These are phyloP conservation scores for Isotomurus palustris DNA, from an alignment of 2,888 invertebrate genomes.

Conservation along the genomic window DNA sequence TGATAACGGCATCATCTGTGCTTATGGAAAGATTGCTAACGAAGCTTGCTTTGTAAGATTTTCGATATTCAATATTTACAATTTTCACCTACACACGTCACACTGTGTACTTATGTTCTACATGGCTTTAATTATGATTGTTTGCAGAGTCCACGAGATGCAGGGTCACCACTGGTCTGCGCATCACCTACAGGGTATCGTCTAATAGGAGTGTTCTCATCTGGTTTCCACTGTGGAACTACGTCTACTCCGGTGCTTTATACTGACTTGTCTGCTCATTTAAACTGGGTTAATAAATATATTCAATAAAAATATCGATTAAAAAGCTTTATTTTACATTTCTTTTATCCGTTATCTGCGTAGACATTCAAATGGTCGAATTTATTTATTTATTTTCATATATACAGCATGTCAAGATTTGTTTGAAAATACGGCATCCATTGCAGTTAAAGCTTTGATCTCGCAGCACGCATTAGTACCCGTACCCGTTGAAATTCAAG, in stretches of 20 bases:
- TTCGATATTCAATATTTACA: not conserved
- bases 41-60: conserved; percentile 41
- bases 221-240: conserved; percentile 43
- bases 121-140: not conserved
- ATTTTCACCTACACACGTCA: not conserved
- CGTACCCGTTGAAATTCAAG: no score
- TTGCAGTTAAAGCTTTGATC: no score
- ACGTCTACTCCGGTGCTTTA: conserved; percentile 33
- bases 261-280: conserved; percentile 25
- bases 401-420: no score
- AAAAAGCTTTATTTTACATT: no score
- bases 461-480: no score
- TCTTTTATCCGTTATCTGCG: no score
- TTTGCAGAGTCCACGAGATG: conserved; percentile 38
- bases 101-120: not conserved
- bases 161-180: conserved; percentile 41
- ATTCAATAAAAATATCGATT: no score
- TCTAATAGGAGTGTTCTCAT: conserved; percentile 38
- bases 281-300: not conserved
- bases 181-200: conserved; percentile 13
- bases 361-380: no score
- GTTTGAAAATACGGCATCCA: no score
- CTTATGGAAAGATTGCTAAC: conserved; percentile 35
- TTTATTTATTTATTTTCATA: no score
- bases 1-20: conserved; percentile 34